Base-by-base conservation (phyloP, 2,888 invertebrate genomes). In the Branchipolynoe longqiensis region DNA sequence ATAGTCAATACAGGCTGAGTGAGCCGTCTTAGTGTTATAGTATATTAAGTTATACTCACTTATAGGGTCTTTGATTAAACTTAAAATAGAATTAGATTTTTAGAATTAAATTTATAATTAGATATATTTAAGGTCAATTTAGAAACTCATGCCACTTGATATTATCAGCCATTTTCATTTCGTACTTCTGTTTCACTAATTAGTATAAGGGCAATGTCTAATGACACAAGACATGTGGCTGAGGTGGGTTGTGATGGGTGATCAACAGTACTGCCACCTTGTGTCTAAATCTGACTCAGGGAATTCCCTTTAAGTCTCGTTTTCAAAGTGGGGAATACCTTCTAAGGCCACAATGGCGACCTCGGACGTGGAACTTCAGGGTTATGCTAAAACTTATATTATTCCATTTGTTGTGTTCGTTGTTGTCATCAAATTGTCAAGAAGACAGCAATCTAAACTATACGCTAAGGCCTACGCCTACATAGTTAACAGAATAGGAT, bases 301-400 rank as follows among this genome's bases (percentile, higher is more conserved):
- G 28, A 78, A 25, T 78, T 28, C 69, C 78, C 41, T 48, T 25
- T 28, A 31, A 54, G 78, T 48, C 78, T 78, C 78, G 78, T 48
- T 78, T 78, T 78, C 48, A 78, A 22, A 78, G 4, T 6, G 48
- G 48, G 78, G 25, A 78, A 78, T 25, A 2, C 73, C 73, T 38
- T 40, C 14, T 8, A 18, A 73, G 62, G 28, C 82, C 28, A 82
- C n/a, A 28, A 82, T 82, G 82, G 82, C 82, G 31, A 22, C 59
- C 82, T n/a, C 56, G 12, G 82, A 82, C 58, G 59, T 82, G n/a
- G 6, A 25, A 18, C 18, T 82, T 1, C 41, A 56, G 31, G 14
- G 33, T 3, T 74, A 56, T 74, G 33, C 48, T 14, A 41, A 64
- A 54, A 73, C 54, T 84, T 28, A 74, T n/a, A 31, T 84, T 48